Evolutionary conservation across 2,113 vertebrate genomes (phyloP).

Genomic region (Poeciliopsis retropinna): DNA sequence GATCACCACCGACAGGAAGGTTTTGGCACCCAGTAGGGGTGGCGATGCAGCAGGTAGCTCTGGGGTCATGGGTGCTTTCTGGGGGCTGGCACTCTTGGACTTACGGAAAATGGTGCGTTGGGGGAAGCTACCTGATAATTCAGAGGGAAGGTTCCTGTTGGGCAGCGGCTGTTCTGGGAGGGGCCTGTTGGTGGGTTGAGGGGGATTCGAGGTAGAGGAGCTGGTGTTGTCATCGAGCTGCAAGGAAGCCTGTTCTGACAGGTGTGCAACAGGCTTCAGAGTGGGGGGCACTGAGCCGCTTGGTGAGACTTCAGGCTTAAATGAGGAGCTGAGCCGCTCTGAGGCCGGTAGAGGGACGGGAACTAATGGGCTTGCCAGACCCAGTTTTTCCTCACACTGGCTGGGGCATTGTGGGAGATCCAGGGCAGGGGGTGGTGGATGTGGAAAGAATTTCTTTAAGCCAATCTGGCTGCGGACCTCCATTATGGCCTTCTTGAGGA

Average conservation of each 20-base stretch:
- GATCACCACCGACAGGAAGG: conserved; percentile 98
- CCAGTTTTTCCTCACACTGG: conserved; percentile 43
- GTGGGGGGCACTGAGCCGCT: conserved; percentile 87
- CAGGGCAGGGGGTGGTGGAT: conserved; percentile 55
- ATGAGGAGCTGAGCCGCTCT: conserved; percentile 88
- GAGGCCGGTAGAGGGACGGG: conserved; percentile 84
- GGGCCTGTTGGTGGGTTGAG: conserved; percentile 83
- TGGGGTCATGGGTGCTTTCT: conserved; percentile 87
- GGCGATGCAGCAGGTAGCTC: conserved; percentile 84
- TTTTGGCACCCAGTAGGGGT: conserved; percentile 93
- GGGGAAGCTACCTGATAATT: conserved; percentile 86
- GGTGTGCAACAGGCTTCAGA: conserved; percentile 85
- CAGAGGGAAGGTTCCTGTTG: conserved; percentile 81
- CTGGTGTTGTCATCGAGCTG: conserved; percentile 85
- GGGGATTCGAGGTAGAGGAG: conserved; percentile 87
- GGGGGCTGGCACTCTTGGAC: conserved; percentile 95
- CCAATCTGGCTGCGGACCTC: conserved; percentile 87
- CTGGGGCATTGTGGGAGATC: conserved; percentile 69
- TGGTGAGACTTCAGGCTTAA: conserved; percentile 85
- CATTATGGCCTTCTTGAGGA: conserved; percentile 91
- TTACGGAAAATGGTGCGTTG: conserved; percentile 92
- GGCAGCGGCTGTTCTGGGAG: conserved; percentile 82
- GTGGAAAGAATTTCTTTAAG: conserved; percentile 78
- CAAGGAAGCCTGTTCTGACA: conserved; percentile 85
- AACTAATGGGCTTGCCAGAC: conserved; percentile 49